Conservation (phyloP, 2,113 vertebrate species). For the Petrocephalus zakoni region DNA sequence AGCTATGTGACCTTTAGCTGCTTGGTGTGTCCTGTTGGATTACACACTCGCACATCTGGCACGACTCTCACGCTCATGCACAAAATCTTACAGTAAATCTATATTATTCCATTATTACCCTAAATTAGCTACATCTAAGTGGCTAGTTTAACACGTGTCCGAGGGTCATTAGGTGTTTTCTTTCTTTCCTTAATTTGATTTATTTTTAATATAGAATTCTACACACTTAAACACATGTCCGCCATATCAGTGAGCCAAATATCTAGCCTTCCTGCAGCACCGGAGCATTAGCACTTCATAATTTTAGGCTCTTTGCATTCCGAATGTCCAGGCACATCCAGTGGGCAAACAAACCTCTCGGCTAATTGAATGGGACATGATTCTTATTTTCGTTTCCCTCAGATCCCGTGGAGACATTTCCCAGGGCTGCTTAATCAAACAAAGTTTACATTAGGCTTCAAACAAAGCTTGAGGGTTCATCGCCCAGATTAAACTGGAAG, state of each 20-base stretch:
- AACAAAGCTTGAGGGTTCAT: not conserved
- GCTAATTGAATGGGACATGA: constrained; percentile 11
- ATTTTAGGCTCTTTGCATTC: not conserved
- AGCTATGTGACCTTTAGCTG: too few species aligned
- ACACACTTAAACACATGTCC: not conserved
- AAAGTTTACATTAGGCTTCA: not conserved
- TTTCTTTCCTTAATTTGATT: not conserved
- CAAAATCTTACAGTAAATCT: too few species aligned
- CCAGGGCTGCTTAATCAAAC: not conserved
- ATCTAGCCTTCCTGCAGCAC: not conserved
- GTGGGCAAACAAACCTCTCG: not conserved
- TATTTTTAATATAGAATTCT: not conserved
- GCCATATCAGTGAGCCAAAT: not conserved
- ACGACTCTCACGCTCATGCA: too few species aligned
- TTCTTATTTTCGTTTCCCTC: not conserved
- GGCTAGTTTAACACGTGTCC: not conserved
- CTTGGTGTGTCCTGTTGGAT: too few species aligned
- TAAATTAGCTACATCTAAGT: too few species aligned
- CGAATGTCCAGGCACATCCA: not conserved
- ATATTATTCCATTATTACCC: too few species aligned
- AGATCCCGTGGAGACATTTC: not conserved
- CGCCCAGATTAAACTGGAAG: not conserved
- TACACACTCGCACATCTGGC: too few species aligned
- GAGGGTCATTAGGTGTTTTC: not conserved
- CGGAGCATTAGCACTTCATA: constrained; percentile 15